Percentiles rank a stretch among this genome's conserved stretches.
phyloP scores from a whole-genome alignment of 2,797 vertebrate species.

The Rhinophrynus dorsalis region DNA sequence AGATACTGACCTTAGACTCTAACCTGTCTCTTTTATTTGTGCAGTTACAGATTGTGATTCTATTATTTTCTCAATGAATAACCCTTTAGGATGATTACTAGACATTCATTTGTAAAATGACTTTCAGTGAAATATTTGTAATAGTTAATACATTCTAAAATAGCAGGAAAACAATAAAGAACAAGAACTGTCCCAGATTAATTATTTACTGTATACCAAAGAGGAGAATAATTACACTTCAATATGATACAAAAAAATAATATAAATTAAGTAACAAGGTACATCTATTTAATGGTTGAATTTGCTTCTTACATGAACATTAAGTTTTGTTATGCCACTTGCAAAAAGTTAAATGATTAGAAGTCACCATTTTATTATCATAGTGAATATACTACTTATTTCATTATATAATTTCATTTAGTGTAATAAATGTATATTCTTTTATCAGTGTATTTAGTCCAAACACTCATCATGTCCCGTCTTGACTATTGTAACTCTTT shows the following conservation, averaged over 20 bases:
- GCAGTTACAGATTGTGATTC: conserved; percentile 6
- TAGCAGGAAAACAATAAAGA: conserved; percentile 24
- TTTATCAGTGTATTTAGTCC: no score
- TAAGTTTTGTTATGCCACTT: no score
- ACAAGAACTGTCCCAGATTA: conserved; percentile 3
- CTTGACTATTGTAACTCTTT: no score
- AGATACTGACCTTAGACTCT: conserved; percentile 28
- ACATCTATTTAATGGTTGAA: no score
- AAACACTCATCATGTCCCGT: no score
- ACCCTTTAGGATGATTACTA: conserved; percentile 36
- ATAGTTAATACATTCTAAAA: conserved; percentile 4
- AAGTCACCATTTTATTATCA: no score
- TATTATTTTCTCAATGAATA: conserved; percentile 19
- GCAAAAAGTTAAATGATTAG: no score
- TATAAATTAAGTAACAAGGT: no score
- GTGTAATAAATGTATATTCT: no score
- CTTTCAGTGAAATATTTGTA: background rate
- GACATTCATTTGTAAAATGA: conserved; percentile 45
- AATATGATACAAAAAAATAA: background rate
- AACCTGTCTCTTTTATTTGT: conserved; percentile 44
- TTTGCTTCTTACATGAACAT: no score
- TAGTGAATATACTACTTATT: no score
- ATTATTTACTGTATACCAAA: background rate
- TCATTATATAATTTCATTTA: no score
- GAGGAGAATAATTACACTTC: conserved; percentile 27